Percentiles rank a stretch among this genome's conserved stretches.
Evolutionary conservation across 2,113 vertebrate genomes (phyloP).

Genomic region (Pterocles burchelli): DNA sequence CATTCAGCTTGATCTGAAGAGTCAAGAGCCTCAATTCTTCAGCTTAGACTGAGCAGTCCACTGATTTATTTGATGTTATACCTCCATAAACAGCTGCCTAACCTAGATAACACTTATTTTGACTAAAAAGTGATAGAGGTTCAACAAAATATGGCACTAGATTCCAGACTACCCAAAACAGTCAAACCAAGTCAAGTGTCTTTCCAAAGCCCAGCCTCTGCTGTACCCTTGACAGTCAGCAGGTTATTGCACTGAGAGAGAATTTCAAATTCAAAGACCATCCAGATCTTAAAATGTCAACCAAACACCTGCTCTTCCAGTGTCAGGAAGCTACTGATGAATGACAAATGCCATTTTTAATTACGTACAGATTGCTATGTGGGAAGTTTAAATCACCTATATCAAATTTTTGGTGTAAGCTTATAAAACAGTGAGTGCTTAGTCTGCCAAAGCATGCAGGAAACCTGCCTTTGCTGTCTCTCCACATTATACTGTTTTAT

Average conservation of each 20-base stretch:
- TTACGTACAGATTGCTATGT: not conserved
- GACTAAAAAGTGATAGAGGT: not conserved
- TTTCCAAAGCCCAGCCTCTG: not conserved
- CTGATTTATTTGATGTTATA: not conserved
- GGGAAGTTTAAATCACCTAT: not conserved
- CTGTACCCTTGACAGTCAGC: not conserved
- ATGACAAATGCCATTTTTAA: not conserved
- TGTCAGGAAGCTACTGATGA: not conserved
- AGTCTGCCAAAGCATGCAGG: not conserved
- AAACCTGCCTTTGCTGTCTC: not conserved
- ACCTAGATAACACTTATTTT: not conserved
- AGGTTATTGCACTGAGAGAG: not conserved
- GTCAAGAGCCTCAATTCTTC: not conserved
- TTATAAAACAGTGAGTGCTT: not conserved
- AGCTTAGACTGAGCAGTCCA: not conserved
- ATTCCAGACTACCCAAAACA: not conserved
- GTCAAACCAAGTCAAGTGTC: not conserved
- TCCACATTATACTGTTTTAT: not conserved
- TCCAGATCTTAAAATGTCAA: conserved; percentile 11
- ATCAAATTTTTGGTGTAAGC: not conserved
- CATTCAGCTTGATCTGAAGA: not conserved
- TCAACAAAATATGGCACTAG: not conserved
- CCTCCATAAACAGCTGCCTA: not conserved
- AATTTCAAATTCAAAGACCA: conserved; percentile 10
- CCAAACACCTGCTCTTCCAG: not conserved